These are phyloP conservation scores for Tympanuchus pallidicinctus DNA, from an alignment of 2,113 vertebrate genomes.

Conservation along the genomic window DNA sequence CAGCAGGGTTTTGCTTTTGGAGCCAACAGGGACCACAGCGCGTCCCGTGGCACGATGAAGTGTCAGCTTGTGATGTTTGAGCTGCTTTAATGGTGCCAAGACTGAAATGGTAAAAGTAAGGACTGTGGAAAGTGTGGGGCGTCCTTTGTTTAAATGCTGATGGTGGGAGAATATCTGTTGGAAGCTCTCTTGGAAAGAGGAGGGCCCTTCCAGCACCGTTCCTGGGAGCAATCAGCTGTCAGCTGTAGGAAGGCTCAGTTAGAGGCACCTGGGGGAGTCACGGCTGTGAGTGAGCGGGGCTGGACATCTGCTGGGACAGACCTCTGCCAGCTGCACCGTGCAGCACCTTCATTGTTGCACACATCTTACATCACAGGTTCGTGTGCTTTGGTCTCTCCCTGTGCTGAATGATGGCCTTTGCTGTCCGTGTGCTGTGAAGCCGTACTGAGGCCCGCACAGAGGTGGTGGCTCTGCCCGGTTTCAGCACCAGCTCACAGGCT, in stretches of 20 bases:
- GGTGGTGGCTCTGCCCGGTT: not conserved
- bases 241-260: no score
- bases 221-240: no score
- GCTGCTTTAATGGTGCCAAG: not conserved
- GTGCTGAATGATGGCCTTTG: not conserved
- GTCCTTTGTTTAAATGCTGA: conserved; percentile 1
- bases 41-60: not conserved
- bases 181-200: conserved; percentile 41
- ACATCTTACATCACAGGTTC: no score
- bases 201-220: not conserved
- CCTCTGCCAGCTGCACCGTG: no score
- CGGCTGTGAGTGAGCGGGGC: no score
- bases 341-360: no score
- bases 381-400: not conserved
- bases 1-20: not conserved
- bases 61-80: not conserved
- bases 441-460: not conserved
- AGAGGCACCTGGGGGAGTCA: no score
- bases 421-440: not conserved
- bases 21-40: not conserved
- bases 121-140: conserved; percentile 33
- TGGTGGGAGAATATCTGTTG: conserved; percentile 14
- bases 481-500: not conserved
- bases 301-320: no score
- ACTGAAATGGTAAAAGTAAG: not conserved